phyloP scores from a whole-genome alignment of 2,113 vertebrate genomes.

The Anguilla japonica region DNA sequence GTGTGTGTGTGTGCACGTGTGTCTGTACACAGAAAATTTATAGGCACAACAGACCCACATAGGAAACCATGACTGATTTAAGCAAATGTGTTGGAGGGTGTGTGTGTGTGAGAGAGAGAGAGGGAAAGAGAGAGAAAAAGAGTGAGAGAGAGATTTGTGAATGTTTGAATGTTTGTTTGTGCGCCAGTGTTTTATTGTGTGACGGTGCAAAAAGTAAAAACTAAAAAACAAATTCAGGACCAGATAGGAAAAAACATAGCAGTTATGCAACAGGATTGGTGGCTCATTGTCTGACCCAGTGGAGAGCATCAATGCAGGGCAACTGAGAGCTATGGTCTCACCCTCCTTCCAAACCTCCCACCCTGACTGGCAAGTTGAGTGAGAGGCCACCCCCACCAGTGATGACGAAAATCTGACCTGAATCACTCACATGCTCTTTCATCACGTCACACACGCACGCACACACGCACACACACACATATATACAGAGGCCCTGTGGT shows the following conservation, averaged over 20 bases:
- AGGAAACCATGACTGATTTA: not conserved
- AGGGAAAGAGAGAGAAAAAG: not conserved
- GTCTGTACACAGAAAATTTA: not conserved
- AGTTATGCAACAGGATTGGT: not conserved
- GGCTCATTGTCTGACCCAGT: not conserved
- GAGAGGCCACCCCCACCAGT: slow-evolving; percentile 1
- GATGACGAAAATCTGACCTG: slow-evolving; percentile 2
- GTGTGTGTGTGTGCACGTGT: not conserved
- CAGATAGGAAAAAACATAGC: too few relatives aligned
- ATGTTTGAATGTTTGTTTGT: not conserved
- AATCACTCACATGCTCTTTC: slow-evolving; percentile 9
- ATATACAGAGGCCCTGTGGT: not conserved
- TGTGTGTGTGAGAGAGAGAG: not conserved
- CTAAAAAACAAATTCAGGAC: not conserved
- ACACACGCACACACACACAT: not conserved
- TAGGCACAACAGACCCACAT: not conserved
- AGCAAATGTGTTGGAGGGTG: not conserved
- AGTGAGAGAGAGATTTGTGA: not conserved
- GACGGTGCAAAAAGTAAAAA: not conserved
- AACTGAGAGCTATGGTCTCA: not conserved
- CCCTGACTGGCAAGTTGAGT: not conserved
- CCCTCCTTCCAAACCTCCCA: not conserved
- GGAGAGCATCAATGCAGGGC: not conserved
- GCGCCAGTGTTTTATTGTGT: not conserved
- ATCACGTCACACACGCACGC: not conserved